Base-by-base conservation (phyloP, 2,888 invertebrate genomes). In the Coleophora deauratella region DNA sequence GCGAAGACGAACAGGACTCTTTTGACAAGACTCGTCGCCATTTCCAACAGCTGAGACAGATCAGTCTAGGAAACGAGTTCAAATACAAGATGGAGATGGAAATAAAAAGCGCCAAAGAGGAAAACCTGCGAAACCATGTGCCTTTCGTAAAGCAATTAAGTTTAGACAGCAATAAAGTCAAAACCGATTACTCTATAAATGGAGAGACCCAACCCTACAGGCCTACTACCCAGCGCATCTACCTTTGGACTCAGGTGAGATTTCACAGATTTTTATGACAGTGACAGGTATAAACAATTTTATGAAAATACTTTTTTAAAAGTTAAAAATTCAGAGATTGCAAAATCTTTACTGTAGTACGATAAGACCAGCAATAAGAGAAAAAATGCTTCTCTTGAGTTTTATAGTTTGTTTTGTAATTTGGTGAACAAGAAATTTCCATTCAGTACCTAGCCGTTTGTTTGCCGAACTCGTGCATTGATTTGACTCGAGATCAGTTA, bases 71-170 rank as follows among this genome's bases (percentile, higher is more conserved):
- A 49, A 89, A 89, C 69, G 87, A 88, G 51, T 89, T 88, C 54
- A 90, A 86, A 74, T 86, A 86, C 70, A 86, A 86, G 57, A 86
- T 87, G 84, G 89, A 90, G 69, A 89, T 90, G 90, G 90, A 90
- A 66, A 89, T 88, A 40, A 89, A 88, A 64, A 78, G 73, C 50
- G 88, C 87, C 27, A 88, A 88, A 52, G 87, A 88, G 40, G 89
- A 88, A 56, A 90, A 89, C 60, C 62, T 90, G 43, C 79, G 89
- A 14, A 88, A 84, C 58, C 84, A 87, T n/a, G 79, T 89, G 50
- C 89, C 90, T 27, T 90, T 84, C 54, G 88, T 89, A 0, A 80
- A 89, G 54, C 89, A 89, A 65, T 72, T 90, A 43, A 89, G 89
- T 45, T 82, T 80, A 47, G 89, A 89, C 54, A 78, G 70, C 49